Evolutionary conservation across 2,797 vertebrate species (phyloP).

Genomic region (Crocodylus rhombifer): DNA sequence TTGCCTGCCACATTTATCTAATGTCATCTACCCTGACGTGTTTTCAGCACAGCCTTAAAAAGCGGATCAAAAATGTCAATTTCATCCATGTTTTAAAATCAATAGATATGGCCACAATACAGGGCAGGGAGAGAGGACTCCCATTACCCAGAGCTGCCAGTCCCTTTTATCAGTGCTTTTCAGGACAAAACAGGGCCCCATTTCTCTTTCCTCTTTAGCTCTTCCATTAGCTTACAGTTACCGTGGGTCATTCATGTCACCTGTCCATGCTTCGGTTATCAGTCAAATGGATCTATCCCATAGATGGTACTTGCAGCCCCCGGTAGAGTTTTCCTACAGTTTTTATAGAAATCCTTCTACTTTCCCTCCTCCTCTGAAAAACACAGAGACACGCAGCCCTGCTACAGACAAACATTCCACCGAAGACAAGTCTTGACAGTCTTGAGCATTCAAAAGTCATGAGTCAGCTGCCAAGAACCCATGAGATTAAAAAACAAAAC

Average conservation of each 20-base stretch:
- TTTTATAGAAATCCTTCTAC: not conserved
- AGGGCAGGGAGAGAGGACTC: not conserved
- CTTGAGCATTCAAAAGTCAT: no score
- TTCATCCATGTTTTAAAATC: not conserved
- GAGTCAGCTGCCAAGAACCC: no score
- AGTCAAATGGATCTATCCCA: not conserved
- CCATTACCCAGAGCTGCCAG: not conserved
- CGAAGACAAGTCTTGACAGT: accelerated
- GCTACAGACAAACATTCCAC: not conserved
- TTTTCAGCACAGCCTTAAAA: conserved; percentile 36
- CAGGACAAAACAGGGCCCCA: not conserved
- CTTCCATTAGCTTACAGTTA: not conserved
- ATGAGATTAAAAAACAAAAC: no score
- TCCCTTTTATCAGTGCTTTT: not conserved
- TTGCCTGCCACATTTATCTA: conserved; percentile 45
- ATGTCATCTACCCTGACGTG: not conserved
- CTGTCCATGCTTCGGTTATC: not conserved
- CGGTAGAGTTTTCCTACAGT: not conserved
- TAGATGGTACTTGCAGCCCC: not conserved
- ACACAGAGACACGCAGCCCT: not conserved
- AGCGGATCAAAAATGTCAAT: not conserved
- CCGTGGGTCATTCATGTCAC: not conserved
- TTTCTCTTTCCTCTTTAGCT: conserved; percentile 26
- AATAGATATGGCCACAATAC: not conserved
- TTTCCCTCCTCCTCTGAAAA: not conserved